Base-by-base conservation (phyloP, 1,140 invertebrate species). In the Drosophila parvula region DNA sequence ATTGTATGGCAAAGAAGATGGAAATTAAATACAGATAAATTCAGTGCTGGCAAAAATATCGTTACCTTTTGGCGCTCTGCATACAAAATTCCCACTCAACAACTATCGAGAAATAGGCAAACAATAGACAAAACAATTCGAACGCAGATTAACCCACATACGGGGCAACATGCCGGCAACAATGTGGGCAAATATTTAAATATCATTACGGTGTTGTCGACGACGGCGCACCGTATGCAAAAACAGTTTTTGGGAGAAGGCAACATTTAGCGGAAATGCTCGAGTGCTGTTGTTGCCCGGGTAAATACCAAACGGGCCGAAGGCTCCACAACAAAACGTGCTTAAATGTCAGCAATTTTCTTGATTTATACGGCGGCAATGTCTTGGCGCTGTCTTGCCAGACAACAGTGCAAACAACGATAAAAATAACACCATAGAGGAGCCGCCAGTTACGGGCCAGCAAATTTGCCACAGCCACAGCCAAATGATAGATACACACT, bases 331-430 rank as follows among this genome's bases (percentile, higher is more conserved):
- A 83, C 70, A 85, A 83, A 88, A 88, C 83, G 84, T 88, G 83
- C 83, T 83, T 88, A 89, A 88, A 88, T 88, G 83, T 88, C 83
- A 88, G 83, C 84, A 88, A 88, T 88, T 88, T 88, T 88, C 83
- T 88, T 88, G 83, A 88, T 88, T 88, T 88, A 88, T 88, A 89
- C 81, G 83, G 83, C 80, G 62, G 69, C 82, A 67, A 64, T 84
- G 82, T 69, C 82, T 85, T 86, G 62, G 60, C 82, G 59, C 60
- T 84, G 82, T 73, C 82, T 85, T 88, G 75, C 55, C 74, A 70
- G 61, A 86, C 83, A 82, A 86, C 81, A 81, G 85, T 75, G 65
- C 64, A 76, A 81, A 59, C 77, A 70, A 36, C 78, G 68, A 62
- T 53, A 70, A 71, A 71, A 70, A 58, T 71, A 71, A 70, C 68